Conservation (phyloP, 2,888 invertebrate genomes). For the Spialia ferax region DNA sequence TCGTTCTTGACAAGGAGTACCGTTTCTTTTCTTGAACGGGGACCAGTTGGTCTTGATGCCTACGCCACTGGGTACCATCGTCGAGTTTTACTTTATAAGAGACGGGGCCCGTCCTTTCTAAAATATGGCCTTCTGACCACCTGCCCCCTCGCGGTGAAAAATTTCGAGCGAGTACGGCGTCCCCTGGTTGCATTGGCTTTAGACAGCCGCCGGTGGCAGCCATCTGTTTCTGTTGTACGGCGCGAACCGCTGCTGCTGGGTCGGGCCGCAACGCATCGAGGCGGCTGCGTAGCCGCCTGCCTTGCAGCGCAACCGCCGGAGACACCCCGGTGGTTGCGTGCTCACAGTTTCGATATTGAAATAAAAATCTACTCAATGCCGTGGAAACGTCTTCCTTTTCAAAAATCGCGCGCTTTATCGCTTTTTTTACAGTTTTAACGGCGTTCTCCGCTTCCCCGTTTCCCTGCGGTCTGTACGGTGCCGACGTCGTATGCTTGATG, state of each 20-base stretch:
- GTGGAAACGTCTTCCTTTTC: neutral
- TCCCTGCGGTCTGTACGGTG: neutral
- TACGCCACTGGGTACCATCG: neutral
- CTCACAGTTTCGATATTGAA: neutral
- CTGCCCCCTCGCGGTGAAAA: neutral
- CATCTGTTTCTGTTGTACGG: neutral
- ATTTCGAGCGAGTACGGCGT: neutral
- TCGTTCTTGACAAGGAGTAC: conserved; percentile 44
- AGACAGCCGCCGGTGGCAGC: neutral
- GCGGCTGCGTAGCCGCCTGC: neutral
- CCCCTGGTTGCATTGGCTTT: neutral
- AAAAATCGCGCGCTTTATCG: neutral
- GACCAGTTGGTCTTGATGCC: neutral
- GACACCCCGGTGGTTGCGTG: neutral
- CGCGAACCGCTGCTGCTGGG: neutral
- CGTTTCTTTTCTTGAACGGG: neutral
- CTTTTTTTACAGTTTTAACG: neutral
- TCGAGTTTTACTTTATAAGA: neutral
- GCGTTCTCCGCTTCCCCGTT: neutral
- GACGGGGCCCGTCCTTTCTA: neutral
- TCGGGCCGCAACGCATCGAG: neutral
- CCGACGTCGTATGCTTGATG: neutral
- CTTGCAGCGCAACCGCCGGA: neutral
- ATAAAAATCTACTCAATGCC: neutral
- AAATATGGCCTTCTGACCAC: neutral